Evolutionary conservation across 2,888 invertebrate species (phyloP), one percentile per base, ranked within the genome.

Genomic region (Aricia artaxerxes): DNA sequence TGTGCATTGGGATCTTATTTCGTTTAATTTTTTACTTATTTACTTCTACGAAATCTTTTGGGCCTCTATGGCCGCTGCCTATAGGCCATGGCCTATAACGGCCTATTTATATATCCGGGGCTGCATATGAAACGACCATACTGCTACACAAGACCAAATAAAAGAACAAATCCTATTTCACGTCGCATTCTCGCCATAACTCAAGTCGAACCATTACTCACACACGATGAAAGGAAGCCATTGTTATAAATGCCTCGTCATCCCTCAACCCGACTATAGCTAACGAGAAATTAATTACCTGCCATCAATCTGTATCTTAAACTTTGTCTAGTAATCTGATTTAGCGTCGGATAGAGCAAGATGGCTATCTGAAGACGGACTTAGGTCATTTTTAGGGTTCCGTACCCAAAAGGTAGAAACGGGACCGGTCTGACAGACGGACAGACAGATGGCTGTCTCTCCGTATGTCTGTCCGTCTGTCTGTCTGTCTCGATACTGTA

Each of bases 191-290:
- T 69, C 35, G 69, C 35, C 69, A 69, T 69, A 38, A 38, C 69
- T 69, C 69, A 69, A 11, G 64, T 35, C 31, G 31, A 69, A 38
- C 75, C 44, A 49, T 75, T 49, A 75, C 49, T 75, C 75, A 75
- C 49, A 75, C 49, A 31, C 44, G 44, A 76, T 76, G 76, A 76
- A 76, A 53, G 76, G 57, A 35, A 31, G 31, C n/a, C 24, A 76
- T 76, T 76, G 76, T 76, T 76, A 44, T 53, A 76, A 76, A 57
- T 53, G 76, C 76, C 53, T n/a, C 76, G 53, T 76, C 76, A 76
- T 76, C 57, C 53, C 57, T 35, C 57, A 16, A 69, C 13, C 64
- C 69, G 35, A 69, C 69, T 38, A 35, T 16, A 69, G 69, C 11
- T 69, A 69, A 69, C 35, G 69, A 69, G 69, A 69, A 35, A 69